Percentiles rank a stretch among this genome's conserved stretches.
These are phyloP conservation scores for Diglossa cyanea DNA, from an alignment of 2,797 vertebrate species.

Conservation along the genomic window DNA sequence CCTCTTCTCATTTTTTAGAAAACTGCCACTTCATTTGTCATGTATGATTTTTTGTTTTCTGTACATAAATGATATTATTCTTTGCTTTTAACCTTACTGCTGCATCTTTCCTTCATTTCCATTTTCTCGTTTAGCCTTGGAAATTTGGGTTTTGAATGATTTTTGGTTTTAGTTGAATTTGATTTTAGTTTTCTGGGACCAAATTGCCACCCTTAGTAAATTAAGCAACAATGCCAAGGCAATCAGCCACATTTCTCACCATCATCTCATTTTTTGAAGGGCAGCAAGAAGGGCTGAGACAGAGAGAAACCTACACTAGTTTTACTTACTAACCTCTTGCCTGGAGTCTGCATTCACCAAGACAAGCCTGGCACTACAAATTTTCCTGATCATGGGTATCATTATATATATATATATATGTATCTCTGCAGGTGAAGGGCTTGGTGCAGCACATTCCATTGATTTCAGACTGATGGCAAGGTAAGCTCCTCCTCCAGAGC, in stretches of 20 bases:
- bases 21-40: conserved; percentile 4
- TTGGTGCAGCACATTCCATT: fast-evolving
- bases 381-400: background rate
- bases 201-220: background rate
- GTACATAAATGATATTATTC: background rate
- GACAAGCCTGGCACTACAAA: background rate
- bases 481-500: background rate
- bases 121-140: background rate
- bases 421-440: fast-evolving
- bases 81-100: background rate
- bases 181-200: background rate
- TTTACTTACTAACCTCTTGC: background rate
- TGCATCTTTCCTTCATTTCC: background rate
- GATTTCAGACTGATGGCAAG: background rate
- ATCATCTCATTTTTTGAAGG: background rate
- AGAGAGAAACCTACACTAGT: background rate
- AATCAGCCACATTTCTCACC: background rate
- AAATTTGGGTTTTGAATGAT: background rate
- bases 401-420: background rate
- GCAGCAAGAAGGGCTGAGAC: background rate
- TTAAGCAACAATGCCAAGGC: background rate
- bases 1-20: background rate
- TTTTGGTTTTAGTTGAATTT: background rate
- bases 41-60: background rate
- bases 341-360: background rate